Evolutionary conservation across 2,797 vertebrate species (phyloP).

Genomic region (Enteromius trimaculatus): DNA sequence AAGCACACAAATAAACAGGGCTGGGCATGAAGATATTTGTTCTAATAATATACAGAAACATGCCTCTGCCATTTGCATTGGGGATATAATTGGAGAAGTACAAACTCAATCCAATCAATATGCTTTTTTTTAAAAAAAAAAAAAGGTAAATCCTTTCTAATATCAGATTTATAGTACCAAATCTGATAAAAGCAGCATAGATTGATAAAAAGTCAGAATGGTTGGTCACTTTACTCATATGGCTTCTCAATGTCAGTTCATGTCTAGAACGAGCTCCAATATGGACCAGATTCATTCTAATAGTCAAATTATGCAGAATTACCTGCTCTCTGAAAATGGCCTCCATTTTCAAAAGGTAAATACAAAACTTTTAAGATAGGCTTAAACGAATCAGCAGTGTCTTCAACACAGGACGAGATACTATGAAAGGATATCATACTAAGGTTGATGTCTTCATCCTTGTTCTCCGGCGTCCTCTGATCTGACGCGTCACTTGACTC

Average conservation of each 20-base stretch:
- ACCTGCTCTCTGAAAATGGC: background rate
- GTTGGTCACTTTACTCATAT: background rate
- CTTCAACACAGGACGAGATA: background rate
- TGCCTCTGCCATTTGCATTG: background rate
- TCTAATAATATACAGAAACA: background rate
- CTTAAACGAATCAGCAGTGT: constrained; percentile 35
- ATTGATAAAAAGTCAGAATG: background rate
- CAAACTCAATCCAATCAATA: background rate
- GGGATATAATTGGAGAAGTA: background rate
- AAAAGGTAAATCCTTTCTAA: background rate
- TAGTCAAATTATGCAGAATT: background rate
- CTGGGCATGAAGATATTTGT: background rate
- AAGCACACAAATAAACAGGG: constrained; percentile 67
- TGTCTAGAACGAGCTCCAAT: background rate
- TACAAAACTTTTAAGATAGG: background rate
- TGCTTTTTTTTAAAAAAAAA: background rate
- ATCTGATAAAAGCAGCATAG: background rate
- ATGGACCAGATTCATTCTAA: background rate
- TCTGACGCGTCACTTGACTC: constrained; percentile 37
- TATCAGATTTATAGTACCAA: background rate
- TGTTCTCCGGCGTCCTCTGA: constrained; percentile 25
- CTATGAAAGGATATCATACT: constrained; percentile 48
- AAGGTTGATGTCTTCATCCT: constrained; percentile 41
- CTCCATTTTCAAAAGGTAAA: background rate
- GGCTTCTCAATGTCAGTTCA: background rate